These are phyloP conservation scores for Cabera pusaria DNA, from an alignment of 2,888 invertebrate species.

Conservation along the genomic window DNA sequence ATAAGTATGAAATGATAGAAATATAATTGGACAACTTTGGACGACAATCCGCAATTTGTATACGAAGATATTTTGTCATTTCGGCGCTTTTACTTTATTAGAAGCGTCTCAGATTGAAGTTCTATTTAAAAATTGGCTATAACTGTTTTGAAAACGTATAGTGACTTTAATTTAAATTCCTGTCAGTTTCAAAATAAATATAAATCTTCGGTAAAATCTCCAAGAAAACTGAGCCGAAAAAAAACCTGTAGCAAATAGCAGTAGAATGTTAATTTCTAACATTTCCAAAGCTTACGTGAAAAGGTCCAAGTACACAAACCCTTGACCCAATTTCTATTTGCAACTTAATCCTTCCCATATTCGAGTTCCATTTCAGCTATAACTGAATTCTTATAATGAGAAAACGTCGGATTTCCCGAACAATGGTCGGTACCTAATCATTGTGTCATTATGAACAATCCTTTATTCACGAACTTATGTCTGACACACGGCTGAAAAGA, in stretches of 20 bases:
- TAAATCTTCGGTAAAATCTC: too few species aligned
- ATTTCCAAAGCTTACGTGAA: too few species aligned
- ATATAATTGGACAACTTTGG: conserved; percentile 41
- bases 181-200: too few species aligned
- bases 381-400: conserved; percentile 18
- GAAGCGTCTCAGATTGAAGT: conserved; percentile 1
- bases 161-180: too few species aligned
- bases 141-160: too few species aligned
- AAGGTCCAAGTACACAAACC: too few species aligned
- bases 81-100: conserved; percentile 17
- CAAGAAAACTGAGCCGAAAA: too few species aligned
- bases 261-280: too few species aligned
- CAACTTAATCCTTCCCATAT: too few species aligned
- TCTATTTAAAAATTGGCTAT: neutral
- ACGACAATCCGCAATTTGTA: conserved; percentile 31
- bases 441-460: conserved; percentile 31
- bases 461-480: conserved; percentile 25
- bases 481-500: conserved; percentile 12
- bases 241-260: too few species aligned
- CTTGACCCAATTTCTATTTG: too few species aligned
- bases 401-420: conserved; percentile 21
- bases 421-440: conserved; percentile 29
- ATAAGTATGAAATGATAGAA: conserved; percentile 44
- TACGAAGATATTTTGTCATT: conserved; percentile 31
- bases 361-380: neutral